Evolutionary conservation across 2,113 vertebrate genomes (phyloP).

Genomic region (Carassius carassius): DNA sequence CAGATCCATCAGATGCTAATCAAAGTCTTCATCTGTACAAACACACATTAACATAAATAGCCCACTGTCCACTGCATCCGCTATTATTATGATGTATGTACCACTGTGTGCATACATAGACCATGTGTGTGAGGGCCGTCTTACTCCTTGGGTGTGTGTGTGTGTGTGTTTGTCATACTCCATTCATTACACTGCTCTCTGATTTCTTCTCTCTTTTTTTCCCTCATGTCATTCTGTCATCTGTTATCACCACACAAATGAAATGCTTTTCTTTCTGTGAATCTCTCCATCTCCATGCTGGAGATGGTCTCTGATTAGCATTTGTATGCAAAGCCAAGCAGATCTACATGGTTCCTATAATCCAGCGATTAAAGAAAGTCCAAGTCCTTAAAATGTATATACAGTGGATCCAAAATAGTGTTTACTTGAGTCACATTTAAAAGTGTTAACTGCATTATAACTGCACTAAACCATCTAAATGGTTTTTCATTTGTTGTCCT

Average conservation of each 20-base stretch:
- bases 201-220: conserved; percentile 38
- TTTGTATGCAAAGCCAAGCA: conserved; percentile 48
- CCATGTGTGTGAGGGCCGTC: neutral
- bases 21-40: conserved; percentile 35
- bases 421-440: neutral
- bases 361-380: too few species aligned
- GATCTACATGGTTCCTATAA: neutral
- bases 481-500: neutral
- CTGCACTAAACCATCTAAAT: neutral
- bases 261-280: conserved; percentile 31
- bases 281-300: conserved; percentile 49
- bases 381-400: neutral
- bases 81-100: conserved; percentile 22
- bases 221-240: conserved; percentile 34
- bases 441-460: neutral
- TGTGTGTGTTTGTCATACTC: neutral
- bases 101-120: conserved; percentile 12
- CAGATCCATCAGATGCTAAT: conserved; percentile 50
- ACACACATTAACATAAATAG: neutral
- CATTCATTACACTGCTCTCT: conserved; percentile 9
- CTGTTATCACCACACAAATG: conserved; percentile 21
- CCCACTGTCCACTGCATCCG: neutral
- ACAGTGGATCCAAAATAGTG: neutral
- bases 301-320: conserved; percentile 60
- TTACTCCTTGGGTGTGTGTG: neutral